Conservation (phyloP, 2,113 vertebrate species). For the Cygnus atratus region DNA sequence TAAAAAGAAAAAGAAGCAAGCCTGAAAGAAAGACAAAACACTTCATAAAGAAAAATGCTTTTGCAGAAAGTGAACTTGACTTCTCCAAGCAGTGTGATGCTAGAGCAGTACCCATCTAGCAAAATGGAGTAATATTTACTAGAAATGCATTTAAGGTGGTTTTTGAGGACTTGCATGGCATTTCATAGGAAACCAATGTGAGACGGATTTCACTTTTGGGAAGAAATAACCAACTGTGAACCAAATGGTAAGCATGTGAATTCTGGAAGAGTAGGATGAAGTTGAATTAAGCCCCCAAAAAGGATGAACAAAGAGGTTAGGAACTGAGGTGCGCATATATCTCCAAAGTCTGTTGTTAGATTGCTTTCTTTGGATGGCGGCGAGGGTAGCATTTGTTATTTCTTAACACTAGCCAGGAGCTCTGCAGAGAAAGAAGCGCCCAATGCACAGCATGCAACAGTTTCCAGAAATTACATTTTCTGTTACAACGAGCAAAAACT, state of each 20-base stretch:
- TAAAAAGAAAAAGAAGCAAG: neutral
- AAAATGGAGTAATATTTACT: neutral
- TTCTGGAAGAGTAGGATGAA: neutral
- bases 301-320: neutral
- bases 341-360: neutral
- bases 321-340: neutral
- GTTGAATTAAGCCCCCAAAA: neutral
- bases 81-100: neutral
- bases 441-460: neutral
- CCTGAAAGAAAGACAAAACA: neutral
- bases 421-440: neutral
- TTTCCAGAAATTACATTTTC: neutral
- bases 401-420: neutral
- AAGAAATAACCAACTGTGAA: neutral
- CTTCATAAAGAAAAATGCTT: neutral
- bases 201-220: no score
- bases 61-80: neutral
- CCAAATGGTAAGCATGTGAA: neutral
- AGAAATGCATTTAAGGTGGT: neutral
- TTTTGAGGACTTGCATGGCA: neutral
- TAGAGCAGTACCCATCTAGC: neutral
- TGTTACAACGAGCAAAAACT: neutral
- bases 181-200: neutral
- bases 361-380: accelerated
- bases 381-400: neutral